A percentile compares a stretch with the other conserved stretches of the same genome.
Evolutionary conservation across 2,888 invertebrate species (phyloP).

Genomic region (Sclerodermus sp.): DNA sequence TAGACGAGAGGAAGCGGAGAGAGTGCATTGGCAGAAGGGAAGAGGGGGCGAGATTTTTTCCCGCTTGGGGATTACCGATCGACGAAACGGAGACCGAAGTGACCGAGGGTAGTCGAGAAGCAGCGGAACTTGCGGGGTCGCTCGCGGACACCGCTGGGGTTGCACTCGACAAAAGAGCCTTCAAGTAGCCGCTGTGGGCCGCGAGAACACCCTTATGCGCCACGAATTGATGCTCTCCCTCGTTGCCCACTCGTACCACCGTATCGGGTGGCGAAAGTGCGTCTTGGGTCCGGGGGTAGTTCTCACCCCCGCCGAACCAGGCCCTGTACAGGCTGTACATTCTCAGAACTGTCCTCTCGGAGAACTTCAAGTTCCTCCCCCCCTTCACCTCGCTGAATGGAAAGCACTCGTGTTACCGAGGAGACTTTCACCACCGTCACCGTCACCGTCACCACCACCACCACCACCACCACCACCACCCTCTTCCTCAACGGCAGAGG

Average conservation of each 20-base stretch:
- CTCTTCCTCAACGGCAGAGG: no score
- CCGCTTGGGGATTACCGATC: slow-evolving; percentile 38
- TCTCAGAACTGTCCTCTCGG: no score
- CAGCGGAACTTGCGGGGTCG: slow-evolving; percentile 9
- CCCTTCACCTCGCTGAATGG: no score
- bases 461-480: no score
- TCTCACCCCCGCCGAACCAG: slow-evolving; percentile 49
- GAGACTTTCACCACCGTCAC: no score
- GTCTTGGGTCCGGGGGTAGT: slow-evolving; percentile 44
- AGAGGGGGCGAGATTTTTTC: no score
- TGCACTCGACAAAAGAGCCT: slow-evolving; percentile 63
- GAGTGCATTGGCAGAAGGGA: no score
- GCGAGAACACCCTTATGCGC: slow-evolving; percentile 69
- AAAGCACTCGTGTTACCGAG: no score
- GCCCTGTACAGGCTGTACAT: slow-evolving; percentile 59
- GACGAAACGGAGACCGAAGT: slow-evolving; percentile 52
- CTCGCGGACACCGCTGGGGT: slow-evolving; percentile 17
- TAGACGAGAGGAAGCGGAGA: no score
- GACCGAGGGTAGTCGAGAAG: slow-evolving; percentile 30
- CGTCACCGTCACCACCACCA: no score
- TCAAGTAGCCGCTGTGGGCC: slow-evolving; percentile 72
- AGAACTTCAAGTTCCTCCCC: no score
- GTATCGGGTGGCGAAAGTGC: slow-evolving; percentile 65
- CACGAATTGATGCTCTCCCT: slow-evolving; percentile 67
- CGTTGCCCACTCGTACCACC: slow-evolving; percentile 66